Conservation (phyloP, 2,113 vertebrate species). For the Cryptotis parvus region DNA sequence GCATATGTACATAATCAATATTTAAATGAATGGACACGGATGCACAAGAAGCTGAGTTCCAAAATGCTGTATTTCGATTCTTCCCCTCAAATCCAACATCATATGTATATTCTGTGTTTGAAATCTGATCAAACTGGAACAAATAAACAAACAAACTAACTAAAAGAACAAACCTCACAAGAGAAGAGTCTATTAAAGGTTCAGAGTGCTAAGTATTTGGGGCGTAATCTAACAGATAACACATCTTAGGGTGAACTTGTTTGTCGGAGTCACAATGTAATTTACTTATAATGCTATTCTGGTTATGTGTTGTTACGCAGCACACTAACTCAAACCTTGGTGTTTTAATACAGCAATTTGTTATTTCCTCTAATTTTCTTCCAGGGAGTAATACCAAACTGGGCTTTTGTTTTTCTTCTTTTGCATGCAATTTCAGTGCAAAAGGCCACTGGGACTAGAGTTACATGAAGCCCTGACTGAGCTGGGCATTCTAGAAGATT, state of each 20-base stretch:
- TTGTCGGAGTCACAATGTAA: neutral
- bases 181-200: neutral
- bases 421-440: neutral
- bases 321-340: neutral
- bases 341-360: neutral
- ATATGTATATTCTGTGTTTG: slow-evolving; percentile 29
- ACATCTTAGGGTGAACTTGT: neutral
- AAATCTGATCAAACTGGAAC: slow-evolving; percentile 47
- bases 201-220: slow-evolving; percentile 43
- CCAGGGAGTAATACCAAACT: neutral
- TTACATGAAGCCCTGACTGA: neutral
- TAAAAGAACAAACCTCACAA: neutral
- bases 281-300: slow-evolving; percentile 28
- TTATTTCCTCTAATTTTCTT: neutral
- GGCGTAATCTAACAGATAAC: neutral
- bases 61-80: slow-evolving; percentile 72
- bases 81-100: slow-evolving; percentile 57
- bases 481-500: neutral
- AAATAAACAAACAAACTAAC: slow-evolving; percentile 10
- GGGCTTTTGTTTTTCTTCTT: neutral
- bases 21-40: slow-evolving; percentile 77
- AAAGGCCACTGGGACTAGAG: neutral
- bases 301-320: neutral
- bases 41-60: slow-evolving; percentile 63
- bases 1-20: slow-evolving; percentile 80